A percentile compares a stretch with the other conserved stretches of the same genome.
These are phyloP conservation scores for Scopus umbretta DNA, from an alignment of 2,113 vertebrate species.

Conservation along the genomic window DNA sequence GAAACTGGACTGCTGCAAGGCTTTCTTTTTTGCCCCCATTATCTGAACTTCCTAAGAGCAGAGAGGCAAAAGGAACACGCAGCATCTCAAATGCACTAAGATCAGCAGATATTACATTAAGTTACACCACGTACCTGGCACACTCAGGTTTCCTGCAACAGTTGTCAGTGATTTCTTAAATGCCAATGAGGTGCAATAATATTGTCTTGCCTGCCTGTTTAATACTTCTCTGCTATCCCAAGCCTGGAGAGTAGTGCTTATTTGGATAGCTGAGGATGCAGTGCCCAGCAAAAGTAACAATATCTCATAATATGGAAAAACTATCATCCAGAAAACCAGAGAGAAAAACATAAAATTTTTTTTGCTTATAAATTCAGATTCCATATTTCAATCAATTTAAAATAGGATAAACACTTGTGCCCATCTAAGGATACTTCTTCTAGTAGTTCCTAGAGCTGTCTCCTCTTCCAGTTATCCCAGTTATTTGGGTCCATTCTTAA, in stretches of 20 bases:
- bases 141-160: not conserved
- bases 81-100: not conserved
- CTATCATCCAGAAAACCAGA: not conserved
- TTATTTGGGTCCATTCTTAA: not conserved
- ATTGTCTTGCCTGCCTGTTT: not conserved
- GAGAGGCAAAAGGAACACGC: not conserved
- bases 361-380: not conserved
- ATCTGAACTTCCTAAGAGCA: not conserved
- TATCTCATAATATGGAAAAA: not conserved
- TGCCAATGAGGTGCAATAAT: not conserved
- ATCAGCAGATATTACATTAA: not conserved
- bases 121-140: not conserved
- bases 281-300: not conserved
- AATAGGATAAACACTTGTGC: not conserved
- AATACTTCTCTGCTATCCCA: not conserved
- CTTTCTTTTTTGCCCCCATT: rapidly evolving
- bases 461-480: not conserved
- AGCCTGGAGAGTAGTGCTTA: not conserved
- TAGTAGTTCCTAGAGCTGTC: not conserved
- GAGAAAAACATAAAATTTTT: not conserved
- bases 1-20: not conserved
- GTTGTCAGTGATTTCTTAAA: not conserved
- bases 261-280: not conserved
- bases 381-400: not conserved
- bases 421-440: not conserved